Evolutionary conservation across 2,113 vertebrate genomes (phyloP).

Genomic region (Protomyctophum bolini): DNA sequence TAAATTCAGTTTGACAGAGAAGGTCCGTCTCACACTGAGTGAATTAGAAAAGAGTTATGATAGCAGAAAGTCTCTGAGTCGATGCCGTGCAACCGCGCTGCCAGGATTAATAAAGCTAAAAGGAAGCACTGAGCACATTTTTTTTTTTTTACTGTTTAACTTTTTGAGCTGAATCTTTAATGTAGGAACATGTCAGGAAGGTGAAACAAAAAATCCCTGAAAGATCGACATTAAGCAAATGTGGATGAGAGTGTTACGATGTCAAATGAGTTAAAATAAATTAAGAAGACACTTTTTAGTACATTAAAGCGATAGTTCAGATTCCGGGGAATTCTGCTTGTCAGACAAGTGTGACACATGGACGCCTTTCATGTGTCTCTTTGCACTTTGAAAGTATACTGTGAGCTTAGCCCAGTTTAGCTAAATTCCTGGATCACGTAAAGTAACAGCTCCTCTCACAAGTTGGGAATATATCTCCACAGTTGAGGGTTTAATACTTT

Average conservation of each 20-base stretch:
- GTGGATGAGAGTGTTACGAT: background rate
- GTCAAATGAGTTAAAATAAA: background rate
- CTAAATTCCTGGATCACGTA: no score
- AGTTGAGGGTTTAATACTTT: no score
- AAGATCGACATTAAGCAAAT: background rate
- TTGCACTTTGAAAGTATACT: no score
- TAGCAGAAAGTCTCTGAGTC: constrained; percentile 21
- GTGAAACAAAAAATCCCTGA: background rate
- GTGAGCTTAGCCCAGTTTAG: no score
- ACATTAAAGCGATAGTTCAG: no score
- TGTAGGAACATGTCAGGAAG: background rate
- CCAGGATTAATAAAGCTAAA: constrained; percentile 33
- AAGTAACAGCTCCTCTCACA: no score
- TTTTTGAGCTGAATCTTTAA: constrained; percentile 3
- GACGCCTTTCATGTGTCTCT: no score
- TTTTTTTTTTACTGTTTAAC: background rate
- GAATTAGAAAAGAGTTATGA: constrained; percentile 39
- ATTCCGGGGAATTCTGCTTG: no score
- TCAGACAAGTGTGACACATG: no score
- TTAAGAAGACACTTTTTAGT: no score
- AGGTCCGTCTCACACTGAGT: constrained; percentile 32
- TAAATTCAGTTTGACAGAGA: constrained; percentile 59
- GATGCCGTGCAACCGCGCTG: constrained; percentile 19
- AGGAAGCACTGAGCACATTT: background rate
- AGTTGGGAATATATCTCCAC: no score